Evolutionary conservation across 1,140 invertebrate genomes (phyloP), one percentile per base, ranked within the genome.

Genomic region (Drosophila cardini): DNA sequence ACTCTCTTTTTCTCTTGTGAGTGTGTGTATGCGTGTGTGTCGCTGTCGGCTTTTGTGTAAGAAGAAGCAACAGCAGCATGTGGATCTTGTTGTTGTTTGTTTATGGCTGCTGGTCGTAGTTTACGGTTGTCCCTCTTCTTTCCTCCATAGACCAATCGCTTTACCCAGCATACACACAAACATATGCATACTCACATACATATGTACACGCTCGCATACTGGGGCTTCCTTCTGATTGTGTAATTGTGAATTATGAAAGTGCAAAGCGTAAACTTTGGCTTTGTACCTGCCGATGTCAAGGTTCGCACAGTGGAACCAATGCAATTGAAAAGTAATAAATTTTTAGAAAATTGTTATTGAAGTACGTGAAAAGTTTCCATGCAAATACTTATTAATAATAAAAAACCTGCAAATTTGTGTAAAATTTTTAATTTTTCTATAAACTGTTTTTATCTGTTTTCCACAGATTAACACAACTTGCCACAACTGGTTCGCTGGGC

Each of bases 401-500:
- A n/a, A n/a, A n/a, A n/a, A n/a, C n/a, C n/a, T n/a, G n/a, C n/a
- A n/a, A n/a, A n/a, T n/a, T n/a, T n/a, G n/a, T n/a, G n/a, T n/a
- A n/a, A n/a, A n/a, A n/a, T n/a, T n/a, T n/a, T n/a, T n/a, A n/a
- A n/a, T n/a, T n/a, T n/a, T n/a, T n/a, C n/a, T n/a, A n/a, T 48
- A 21, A 16, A 48, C 3, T 15, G 13, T 48, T n/a, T 26, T 26
- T 21, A 50, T 18, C 30, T 65, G 21, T 5, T 61, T 30, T 50
- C 6, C 30, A 15, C 40, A 82, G 80, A 77, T 80, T 82, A 79
- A 72, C 80, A 45, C 73, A 79, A 48, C 48, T 76, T 60, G 71
- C 69, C 61, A 72, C 69, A 76, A 79, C 50, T 62, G 70, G 70
- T 68, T 52, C 73, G 50, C 36, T 76, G 6, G 58, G 53, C 52